A percentile compares a stretch with the other conserved stretches of the same genome.
Conservation (phyloP, 2,113 vertebrate species). For the Phodopus roborovskii region DNA sequence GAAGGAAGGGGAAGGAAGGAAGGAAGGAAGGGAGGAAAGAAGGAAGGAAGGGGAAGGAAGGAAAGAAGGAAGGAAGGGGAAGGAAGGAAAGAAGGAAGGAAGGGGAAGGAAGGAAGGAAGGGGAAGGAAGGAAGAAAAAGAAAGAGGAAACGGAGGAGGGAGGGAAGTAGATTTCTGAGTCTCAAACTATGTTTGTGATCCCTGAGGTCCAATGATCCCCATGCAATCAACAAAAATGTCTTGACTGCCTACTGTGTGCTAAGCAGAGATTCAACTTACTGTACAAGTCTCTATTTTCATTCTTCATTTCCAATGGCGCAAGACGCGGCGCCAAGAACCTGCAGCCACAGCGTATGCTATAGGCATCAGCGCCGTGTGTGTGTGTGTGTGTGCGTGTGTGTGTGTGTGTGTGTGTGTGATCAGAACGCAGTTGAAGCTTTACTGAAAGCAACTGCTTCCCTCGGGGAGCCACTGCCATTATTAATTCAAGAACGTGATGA, state of each 20-base stretch:
- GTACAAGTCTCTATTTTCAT: background rate
- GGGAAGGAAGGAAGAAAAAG: too few relatives aligned
- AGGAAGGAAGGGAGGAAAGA: background rate
- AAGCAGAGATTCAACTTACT: background rate
- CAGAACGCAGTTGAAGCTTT: background rate
- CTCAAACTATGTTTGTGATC: background rate
- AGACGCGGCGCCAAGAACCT: background rate
- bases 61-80: too few relatives aligned
- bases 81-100: background rate
- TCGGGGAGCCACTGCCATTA: background rate
- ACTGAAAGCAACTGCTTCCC: background rate
- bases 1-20: accelerated
- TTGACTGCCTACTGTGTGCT: background rate
- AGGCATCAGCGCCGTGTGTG: accelerated
- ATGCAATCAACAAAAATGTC: background rate
- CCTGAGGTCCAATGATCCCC: background rate
- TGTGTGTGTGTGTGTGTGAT: accelerated
- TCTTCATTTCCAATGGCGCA: background rate
- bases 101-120: too few relatives aligned
- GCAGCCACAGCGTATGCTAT: accelerated
- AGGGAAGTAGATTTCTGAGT: background rate
- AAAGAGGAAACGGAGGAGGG: background rate
- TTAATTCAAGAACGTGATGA: conserved; percentile 33
- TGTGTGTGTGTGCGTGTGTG: accelerated
- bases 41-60: too few relatives aligned